A percentile compares a stretch with the other conserved stretches of the same genome.
Conservation (phyloP, 2,797 vertebrate species). For the Danio choprae region DNA sequence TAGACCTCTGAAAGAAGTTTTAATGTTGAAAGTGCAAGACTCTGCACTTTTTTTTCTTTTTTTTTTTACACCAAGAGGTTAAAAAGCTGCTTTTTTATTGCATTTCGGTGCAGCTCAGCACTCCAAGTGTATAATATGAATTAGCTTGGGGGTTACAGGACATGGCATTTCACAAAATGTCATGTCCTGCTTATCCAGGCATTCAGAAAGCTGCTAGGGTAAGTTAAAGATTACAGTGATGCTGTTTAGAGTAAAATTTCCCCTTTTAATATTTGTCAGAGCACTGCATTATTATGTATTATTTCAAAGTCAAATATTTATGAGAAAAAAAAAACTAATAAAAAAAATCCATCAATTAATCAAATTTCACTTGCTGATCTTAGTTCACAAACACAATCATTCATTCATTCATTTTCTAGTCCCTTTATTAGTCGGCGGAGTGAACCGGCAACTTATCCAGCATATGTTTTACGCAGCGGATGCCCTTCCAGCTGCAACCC, state of each 20-base stretch:
- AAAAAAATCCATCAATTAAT: too few relatives aligned
- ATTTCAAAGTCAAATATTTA: background rate
- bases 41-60: conserved; percentile 1
- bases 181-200: conserved; percentile 20
- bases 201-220: background rate
- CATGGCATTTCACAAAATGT: conserved; percentile 3
- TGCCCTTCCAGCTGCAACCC: too few relatives aligned
- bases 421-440: too few relatives aligned
- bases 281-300: background rate
- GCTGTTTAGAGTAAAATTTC: background rate
- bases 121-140: background rate
- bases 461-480: too few relatives aligned
- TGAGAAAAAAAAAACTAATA: too few relatives aligned
- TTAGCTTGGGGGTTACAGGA: conserved; percentile 2
- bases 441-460: too few relatives aligned
- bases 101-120: conserved; percentile 32
- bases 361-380: too few relatives aligned
- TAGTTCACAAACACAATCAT: too few relatives aligned
- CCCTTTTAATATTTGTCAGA: background rate
- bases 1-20: conserved; percentile 29
- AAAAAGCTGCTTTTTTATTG: conserved; percentile 27
- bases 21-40: conserved; percentile 36
- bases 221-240: background rate
- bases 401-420: too few relatives aligned
- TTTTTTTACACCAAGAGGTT: conserved; percentile 45